phyloP scores from a whole-genome alignment of 1,140 invertebrate genomes.

The Heliconius hewitsoni region DNA sequence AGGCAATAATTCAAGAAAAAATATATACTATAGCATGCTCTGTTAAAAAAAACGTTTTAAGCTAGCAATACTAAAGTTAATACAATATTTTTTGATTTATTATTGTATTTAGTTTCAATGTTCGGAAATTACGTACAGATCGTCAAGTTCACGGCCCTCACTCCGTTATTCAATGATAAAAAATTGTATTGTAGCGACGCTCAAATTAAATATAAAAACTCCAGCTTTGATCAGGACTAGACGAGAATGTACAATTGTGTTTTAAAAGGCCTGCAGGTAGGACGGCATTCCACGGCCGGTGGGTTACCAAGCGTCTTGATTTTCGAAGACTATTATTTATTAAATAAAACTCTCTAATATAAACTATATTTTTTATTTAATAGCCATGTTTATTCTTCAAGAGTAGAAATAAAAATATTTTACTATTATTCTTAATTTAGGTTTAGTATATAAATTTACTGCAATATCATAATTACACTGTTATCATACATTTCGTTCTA shows the following conservation, averaged over 20 bases:
- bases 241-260: conserved; percentile 38
- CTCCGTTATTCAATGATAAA: conserved; percentile 20
- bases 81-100: not conserved
- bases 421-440: too few species aligned
- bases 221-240: conserved; percentile 38
- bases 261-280: conserved; percentile 40
- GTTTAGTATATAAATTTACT: too few species aligned
- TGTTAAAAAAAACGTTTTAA: not conserved
- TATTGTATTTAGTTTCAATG: not conserved
- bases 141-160: conserved; percentile 21
- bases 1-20: too few species aligned
- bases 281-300: conserved; percentile 36
- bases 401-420: too few species aligned
- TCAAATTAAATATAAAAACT: conserved; percentile 33
- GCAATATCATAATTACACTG: too few species aligned
- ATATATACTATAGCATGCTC: too few species aligned
- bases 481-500: too few species aligned
- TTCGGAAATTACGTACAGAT: conserved; percentile 2
- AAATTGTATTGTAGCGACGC: conserved; percentile 16
- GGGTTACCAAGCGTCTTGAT: conserved; percentile 17
- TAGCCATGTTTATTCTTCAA: too few species aligned
- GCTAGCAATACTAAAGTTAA: not conserved
- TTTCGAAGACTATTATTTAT: not conserved
- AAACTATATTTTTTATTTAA: too few species aligned
- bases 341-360: not conserved